Conservation (phyloP, 2,797 vertebrate species). For the Leontocebus nigricollis region DNA sequence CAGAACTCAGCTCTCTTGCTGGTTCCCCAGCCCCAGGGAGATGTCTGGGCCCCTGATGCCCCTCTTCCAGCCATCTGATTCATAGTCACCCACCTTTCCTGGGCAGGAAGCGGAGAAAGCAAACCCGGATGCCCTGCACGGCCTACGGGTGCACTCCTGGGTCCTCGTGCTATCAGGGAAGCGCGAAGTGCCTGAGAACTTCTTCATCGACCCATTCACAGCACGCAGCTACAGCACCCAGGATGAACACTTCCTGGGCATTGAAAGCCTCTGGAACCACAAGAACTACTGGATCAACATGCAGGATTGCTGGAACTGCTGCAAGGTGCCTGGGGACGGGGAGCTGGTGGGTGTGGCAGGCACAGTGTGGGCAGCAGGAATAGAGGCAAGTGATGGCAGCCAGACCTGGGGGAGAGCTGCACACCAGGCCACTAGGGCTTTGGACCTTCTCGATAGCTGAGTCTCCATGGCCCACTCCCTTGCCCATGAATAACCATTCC, state of each 20-base stretch:
- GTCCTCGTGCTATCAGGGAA: constrained; percentile 92
- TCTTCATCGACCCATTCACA: constrained; percentile 94
- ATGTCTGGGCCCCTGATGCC: background rate
- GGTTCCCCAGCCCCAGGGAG: background rate
- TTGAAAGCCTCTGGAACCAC: constrained; percentile 96
- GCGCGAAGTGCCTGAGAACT: constrained; percentile 88
- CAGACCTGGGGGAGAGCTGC: background rate
- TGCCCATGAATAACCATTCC: background rate
- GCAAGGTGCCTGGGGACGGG: constrained; percentile 80
- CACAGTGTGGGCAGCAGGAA: background rate
- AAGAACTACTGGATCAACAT: constrained; percentile 95
- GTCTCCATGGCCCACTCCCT: background rate
- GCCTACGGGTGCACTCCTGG: constrained; percentile 93
- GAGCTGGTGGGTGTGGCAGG: rapidly evolving
- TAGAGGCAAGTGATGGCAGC: background rate
- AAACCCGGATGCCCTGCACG: constrained; percentile 84
- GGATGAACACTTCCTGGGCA: constrained; percentile 89
- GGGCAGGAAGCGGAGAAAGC: constrained; percentile 80
- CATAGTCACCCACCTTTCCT: background rate
- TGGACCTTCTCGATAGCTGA: background rate
- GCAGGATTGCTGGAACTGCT: constrained; percentile 91
- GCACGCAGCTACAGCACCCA: constrained; percentile 85
- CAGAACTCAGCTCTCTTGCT: background rate
- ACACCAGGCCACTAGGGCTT: background rate
- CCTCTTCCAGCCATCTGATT: background rate